Percentiles rank a stretch among this genome's conserved stretches.
These are phyloP conservation scores for Pogonognathellus flavescens DNA, from an alignment of 1,140 invertebrate genomes.

Conservation along the genomic window DNA sequence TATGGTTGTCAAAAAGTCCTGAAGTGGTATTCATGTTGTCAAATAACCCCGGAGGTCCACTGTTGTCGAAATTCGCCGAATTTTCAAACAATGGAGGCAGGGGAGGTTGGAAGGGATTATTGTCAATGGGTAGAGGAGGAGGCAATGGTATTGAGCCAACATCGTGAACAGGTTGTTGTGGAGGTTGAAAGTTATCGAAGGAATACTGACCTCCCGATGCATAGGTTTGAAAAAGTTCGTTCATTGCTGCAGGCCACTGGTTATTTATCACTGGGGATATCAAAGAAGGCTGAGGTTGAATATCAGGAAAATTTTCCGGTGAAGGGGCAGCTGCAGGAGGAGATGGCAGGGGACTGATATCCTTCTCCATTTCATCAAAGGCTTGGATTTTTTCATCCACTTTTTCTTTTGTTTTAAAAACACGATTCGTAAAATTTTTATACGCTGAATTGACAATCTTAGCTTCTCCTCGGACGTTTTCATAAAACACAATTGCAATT, in stretches of 20 bases:
- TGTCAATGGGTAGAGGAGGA: conserved; percentile 16
- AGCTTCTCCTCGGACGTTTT: conserved; percentile 66
- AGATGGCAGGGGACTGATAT: conserved; percentile 37
- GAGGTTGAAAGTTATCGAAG: conserved; percentile 14
- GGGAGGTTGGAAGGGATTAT: conserved; percentile 32
- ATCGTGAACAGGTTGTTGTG: neutral
- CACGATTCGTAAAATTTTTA: conserved; percentile 63
- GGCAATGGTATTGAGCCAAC: conserved; percentile 49
- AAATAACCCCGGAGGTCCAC: neutral
- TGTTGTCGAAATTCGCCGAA: conserved; percentile 35
- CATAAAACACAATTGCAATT: conserved; percentile 65
- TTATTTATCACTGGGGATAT: conserved; percentile 26
- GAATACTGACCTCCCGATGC: conserved; percentile 31
- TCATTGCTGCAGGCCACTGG: conserved; percentile 22
- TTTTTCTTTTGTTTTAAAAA: conserved; percentile 61
- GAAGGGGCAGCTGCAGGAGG: conserved; percentile 24
- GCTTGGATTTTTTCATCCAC: conserved; percentile 62
- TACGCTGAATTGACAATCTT: conserved; percentile 66
- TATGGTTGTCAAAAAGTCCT: neutral
- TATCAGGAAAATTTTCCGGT: conserved; percentile 35
- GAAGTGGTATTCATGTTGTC: conserved; percentile 15
- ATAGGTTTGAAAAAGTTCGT: conserved; percentile 33
- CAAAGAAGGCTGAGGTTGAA: neutral
- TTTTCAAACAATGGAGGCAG: conserved; percentile 17
- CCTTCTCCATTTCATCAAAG: conserved; percentile 60